Evolutionary conservation across 2,113 vertebrate genomes (phyloP).

Genomic region (Rhinogobius similis): DNA sequence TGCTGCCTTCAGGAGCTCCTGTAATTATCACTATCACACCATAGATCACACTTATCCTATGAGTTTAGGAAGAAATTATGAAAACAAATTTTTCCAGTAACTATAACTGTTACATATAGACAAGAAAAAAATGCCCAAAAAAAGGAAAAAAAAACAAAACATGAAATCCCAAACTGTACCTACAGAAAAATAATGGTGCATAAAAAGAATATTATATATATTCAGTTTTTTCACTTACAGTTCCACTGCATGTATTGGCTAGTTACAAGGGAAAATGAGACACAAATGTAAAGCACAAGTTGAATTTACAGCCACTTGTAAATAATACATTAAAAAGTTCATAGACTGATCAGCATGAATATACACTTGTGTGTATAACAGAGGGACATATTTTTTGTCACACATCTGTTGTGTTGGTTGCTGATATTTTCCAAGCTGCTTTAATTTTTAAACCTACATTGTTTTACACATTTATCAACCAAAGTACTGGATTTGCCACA

Average conservation of each 20-base stretch:
- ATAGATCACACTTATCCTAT: not conserved
- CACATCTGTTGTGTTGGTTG: not conserved
- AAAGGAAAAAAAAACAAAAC: not conserved
- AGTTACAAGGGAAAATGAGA: not conserved
- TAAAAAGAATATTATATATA: not conserved
- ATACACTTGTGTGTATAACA: not conserved
- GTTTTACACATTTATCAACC: not conserved
- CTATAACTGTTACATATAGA: not conserved
- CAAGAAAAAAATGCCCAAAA: too few species aligned
- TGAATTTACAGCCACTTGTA: not conserved
- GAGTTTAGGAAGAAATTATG: not conserved
- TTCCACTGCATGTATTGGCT: not conserved
- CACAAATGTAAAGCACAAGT: too few species aligned
- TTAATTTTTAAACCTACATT: not conserved
- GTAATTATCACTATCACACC: slow-evolving; percentile 11
- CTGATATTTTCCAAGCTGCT: not conserved
- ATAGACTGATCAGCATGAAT: not conserved
- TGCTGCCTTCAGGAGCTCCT: slow-evolving; percentile 24
- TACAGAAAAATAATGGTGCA: not conserved
- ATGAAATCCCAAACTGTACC: not conserved
- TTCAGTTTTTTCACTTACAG: not conserved
- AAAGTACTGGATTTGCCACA: not conserved
- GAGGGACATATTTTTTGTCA: not conserved
- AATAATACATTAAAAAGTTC: not conserved
- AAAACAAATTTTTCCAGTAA: not conserved